Evolutionary conservation across 1,140 invertebrate genomes (phyloP), one percentile per base, ranked within the genome.

Genomic region (Trichomalopsis sarcophagae): DNA sequence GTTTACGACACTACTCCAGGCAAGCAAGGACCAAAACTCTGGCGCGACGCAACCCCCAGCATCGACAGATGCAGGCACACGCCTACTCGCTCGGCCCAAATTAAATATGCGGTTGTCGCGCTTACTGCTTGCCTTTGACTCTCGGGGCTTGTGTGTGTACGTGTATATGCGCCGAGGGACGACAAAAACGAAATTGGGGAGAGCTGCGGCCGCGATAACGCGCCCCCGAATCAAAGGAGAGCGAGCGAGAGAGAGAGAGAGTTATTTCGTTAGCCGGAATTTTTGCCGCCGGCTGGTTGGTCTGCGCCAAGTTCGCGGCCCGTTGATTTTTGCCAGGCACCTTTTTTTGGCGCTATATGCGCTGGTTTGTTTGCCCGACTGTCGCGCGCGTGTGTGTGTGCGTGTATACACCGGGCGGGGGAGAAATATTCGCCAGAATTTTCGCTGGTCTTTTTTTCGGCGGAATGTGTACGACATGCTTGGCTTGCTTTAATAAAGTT

Each of bases 41-140:
- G 84, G 86, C 83, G 85, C 87, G 86, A 89, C 27, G 50, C 87
- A 87, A 89, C 86, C 84, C 85, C 86, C 87, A 17, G 88, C 87
- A 87, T 87, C 88, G 89, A 88, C 89, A 90, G 89, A 90, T 90
- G 89, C 88, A 88, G 73, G 86, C 86, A 88, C 84, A 89, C 89
- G 89, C 89, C 89, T 88, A 84, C 86, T 88, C 73, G 89, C 87
- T 87, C 87, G 86, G 89, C 87, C 86, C 84, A 89, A 89, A 90
- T 90, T 90, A 90, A 90, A 89, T 89, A 87, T 87, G 88, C 88
- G 89, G 83, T 74, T 62, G 75, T 68, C 66, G 82, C 17, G 69
- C 36, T 75, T 75, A 40, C 85, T 14, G 68, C 62, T 6, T 27
- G 11, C 76, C 83, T 75, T 66, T 80, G 76, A 79, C 13, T 79